Evolutionary conservation across 2,888 invertebrate species (phyloP).

Genomic region (Oligia strigilis): DNA sequence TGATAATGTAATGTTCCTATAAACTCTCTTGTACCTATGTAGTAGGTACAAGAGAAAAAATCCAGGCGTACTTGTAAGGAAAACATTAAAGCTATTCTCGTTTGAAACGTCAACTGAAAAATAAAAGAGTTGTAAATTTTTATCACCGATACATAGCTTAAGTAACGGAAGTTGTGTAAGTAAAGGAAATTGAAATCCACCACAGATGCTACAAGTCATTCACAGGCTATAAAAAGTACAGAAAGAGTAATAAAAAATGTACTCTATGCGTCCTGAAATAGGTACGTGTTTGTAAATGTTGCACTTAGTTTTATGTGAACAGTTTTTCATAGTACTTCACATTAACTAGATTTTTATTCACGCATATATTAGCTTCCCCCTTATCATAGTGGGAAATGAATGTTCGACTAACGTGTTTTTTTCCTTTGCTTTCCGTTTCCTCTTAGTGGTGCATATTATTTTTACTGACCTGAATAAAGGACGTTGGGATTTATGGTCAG

Average conservation of each 20-base stretch:
- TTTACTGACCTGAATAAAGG: slow-evolving; percentile 36
- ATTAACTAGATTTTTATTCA: slow-evolving; percentile 33
- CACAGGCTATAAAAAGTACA: slow-evolving; percentile 85
- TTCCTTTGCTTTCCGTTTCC: slow-evolving; percentile 15
- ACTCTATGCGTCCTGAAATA: slow-evolving; percentile 79
- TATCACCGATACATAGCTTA: slow-evolving; percentile 83
- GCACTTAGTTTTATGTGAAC: slow-evolving; percentile 51
- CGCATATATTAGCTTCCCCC: slow-evolving; percentile 27
- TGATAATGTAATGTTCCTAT: not conserved
- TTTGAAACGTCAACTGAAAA: slow-evolving; percentile 75
- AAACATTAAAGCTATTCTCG: slow-evolving; percentile 54
- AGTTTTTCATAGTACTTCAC: slow-evolving; percentile 47
- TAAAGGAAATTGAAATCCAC: slow-evolving; percentile 88
- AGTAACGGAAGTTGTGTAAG: slow-evolving; percentile 86
- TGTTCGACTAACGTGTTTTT: slow-evolving; percentile 39
- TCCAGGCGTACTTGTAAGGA: slow-evolving; percentile 1
- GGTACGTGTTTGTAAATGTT: slow-evolving; percentile 67
- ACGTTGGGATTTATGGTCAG: not conserved
- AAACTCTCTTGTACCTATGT: not conserved
- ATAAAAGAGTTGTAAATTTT: slow-evolving; percentile 82
- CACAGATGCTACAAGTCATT: slow-evolving; percentile 88
- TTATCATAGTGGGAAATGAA: slow-evolving; percentile 40
- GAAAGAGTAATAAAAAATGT: slow-evolving; percentile 84
- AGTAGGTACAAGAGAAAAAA: not conserved
- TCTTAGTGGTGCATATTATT: slow-evolving; percentile 36